Percentiles rank a stretch among this genome's conserved stretches.
Conservation (phyloP, 2,113 vertebrate species). For the Ahaetulla prasina region DNA sequence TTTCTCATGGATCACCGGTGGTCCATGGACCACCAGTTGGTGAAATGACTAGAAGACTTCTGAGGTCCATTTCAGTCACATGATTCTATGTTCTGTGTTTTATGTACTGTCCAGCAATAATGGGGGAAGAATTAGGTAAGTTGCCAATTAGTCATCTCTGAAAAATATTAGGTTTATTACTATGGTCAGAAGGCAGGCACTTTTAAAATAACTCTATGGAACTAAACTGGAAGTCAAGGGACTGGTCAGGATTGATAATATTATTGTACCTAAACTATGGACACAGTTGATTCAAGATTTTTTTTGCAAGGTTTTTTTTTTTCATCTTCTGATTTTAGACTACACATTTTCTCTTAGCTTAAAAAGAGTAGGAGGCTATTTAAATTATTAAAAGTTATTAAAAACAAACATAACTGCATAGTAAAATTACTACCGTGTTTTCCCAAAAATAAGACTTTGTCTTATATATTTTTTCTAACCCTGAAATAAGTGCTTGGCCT, state of each 20-base stretch:
- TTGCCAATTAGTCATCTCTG: not conserved
- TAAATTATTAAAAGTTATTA: not conserved
- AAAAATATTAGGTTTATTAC: not conserved
- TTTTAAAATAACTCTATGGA: not conserved
- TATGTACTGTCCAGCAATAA: not conserved
- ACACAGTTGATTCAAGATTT: not conserved
- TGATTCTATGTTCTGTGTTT: not conserved
- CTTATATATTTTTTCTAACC: too few species aligned
- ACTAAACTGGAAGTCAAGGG: not conserved
- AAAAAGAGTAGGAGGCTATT: not conserved
- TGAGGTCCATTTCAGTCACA: not conserved
- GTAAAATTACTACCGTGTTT: not conserved
- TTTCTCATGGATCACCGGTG: too few species aligned
- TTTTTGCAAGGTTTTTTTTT: not conserved
- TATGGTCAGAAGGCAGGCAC: not conserved
- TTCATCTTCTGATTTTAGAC: not conserved
- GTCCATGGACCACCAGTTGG: too few species aligned
- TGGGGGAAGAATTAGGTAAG: not conserved
- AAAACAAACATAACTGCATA: not conserved
- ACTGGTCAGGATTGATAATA: not conserved
- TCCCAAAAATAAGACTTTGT: too few species aligned
- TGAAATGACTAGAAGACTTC: too few species aligned
- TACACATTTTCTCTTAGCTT: not conserved
- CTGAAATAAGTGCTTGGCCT: too few species aligned
- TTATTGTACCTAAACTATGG: not conserved